Percentiles rank a stretch among this genome's conserved stretches.
Conservation (phyloP, 2,888 invertebrate genomes). For the Dasysyrphus albostriatus region DNA sequence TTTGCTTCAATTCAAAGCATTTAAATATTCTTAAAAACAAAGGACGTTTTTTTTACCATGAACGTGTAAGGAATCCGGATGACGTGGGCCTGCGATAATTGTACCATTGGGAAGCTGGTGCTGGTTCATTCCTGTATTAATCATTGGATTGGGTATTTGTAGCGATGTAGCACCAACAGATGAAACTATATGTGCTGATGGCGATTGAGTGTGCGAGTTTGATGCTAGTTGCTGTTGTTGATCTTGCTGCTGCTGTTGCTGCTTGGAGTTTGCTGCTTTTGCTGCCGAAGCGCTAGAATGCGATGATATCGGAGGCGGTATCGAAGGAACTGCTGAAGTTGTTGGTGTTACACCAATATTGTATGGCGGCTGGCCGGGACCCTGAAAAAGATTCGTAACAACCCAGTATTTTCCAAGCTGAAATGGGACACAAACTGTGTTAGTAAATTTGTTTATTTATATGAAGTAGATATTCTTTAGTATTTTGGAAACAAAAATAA, state of each 20-base stretch:
- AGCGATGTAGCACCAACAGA: constrained; percentile 77
- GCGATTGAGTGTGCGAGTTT: constrained; percentile 72
- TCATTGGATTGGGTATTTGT: constrained; percentile 79
- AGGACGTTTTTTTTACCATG: constrained; percentile 72
- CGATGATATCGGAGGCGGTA: constrained; percentile 78
- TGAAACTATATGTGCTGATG: constrained; percentile 67
- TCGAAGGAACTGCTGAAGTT: constrained; percentile 77
- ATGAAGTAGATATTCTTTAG: neutral
- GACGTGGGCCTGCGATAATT: constrained; percentile 78
- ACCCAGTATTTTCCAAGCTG: constrained; percentile 93
- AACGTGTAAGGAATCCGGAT: constrained; percentile 76
- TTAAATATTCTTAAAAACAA: neutral
- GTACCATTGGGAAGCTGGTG: constrained; percentile 79
- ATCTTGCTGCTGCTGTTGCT: constrained; percentile 73
- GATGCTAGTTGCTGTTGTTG: constrained; percentile 70
- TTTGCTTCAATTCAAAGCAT: neutral
- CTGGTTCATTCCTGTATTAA: constrained; percentile 77
- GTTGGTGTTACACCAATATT: constrained; percentile 78
- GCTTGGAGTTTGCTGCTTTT: constrained; percentile 76
- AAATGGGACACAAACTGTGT: constrained; percentile 87
- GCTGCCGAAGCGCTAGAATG: constrained; percentile 76
- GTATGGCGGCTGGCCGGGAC: constrained; percentile 79
- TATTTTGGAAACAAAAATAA: too few relatives aligned
- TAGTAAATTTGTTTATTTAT: neutral
- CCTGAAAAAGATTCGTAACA: constrained; percentile 91